Conservation (phyloP, 2,888 invertebrate species). For the Tribolium freemani region DNA sequence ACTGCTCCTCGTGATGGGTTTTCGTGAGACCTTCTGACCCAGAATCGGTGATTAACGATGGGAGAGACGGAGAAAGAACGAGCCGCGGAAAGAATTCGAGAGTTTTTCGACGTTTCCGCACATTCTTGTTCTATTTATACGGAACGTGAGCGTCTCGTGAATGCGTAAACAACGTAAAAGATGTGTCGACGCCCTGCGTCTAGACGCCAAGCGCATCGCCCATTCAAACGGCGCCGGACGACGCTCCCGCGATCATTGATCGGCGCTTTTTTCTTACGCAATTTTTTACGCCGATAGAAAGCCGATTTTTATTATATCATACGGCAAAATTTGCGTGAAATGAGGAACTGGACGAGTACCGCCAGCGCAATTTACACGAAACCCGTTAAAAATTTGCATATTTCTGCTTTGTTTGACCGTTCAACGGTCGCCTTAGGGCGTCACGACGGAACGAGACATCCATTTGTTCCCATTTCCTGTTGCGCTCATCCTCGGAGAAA, state of each 20-base stretch:
- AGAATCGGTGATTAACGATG: slow-evolving; percentile 1
- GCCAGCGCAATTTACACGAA: not conserved
- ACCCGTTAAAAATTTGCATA: not conserved
- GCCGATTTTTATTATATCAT: too few relatives aligned
- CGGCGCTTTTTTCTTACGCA: not conserved
- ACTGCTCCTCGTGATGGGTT: slow-evolving; percentile 18
- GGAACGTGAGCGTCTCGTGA: slow-evolving; percentile 30
- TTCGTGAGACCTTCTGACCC: slow-evolving; percentile 29
- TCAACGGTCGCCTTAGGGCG: not conserved
- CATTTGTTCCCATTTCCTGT: too few relatives aligned
- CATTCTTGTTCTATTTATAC: slow-evolving; percentile 24
- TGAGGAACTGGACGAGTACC: not conserved
- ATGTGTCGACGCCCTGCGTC: slow-evolving; percentile 35
- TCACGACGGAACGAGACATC: not conserved
- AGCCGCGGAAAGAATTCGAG: not conserved
- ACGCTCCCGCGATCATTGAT: slow-evolving; percentile 15
- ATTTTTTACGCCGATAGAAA: slow-evolving; percentile 1
- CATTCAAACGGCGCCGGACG: slow-evolving; percentile 35
- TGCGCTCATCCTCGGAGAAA: too few relatives aligned
- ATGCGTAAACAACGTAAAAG: slow-evolving; percentile 29
- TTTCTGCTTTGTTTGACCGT: too few relatives aligned
- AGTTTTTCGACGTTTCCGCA: not conserved
- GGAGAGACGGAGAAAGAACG: not conserved
- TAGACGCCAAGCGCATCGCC: slow-evolving; percentile 23
- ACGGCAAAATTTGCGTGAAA: not conserved